phyloP scores from a whole-genome alignment of 2,113 vertebrate species.

The Ammodytes marinus region DNA sequence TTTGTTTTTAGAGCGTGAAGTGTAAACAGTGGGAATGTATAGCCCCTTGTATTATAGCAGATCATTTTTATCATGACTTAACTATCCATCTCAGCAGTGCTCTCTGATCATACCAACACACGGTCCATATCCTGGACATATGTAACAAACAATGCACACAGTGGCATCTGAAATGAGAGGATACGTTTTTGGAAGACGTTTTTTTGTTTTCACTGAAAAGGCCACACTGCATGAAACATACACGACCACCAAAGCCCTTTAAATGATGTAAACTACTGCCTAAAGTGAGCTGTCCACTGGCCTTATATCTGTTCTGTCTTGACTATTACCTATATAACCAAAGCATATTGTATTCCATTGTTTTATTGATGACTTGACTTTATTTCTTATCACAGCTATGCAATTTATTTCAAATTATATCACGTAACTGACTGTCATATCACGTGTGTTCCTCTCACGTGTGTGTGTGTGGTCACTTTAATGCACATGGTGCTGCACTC shows the following conservation, averaged over 20 bases:
- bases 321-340: too few species aligned
- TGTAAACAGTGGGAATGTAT: too few species aligned
- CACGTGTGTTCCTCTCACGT: neutral
- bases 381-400: slow-evolving; percentile 32
- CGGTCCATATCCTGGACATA: neutral
- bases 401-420: slow-evolving; percentile 19
- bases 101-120: neutral
- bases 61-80: neutral
- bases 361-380: neutral
- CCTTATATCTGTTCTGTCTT: neutral
- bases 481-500: neutral
- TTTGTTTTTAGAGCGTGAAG: too few species aligned
- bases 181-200: neutral
- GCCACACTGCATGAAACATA: neutral
- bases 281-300: neutral
- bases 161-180: neutral
- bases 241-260: neutral
- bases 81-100: neutral
- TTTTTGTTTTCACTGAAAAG: neutral
- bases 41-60: neutral
- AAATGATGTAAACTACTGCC: neutral
- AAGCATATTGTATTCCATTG: neutral
- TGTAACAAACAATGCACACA: neutral
- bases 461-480: neutral
- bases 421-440: neutral